phyloP scores from a whole-genome alignment of 2,113 vertebrate species.

The Seriola quinqueradiata region DNA sequence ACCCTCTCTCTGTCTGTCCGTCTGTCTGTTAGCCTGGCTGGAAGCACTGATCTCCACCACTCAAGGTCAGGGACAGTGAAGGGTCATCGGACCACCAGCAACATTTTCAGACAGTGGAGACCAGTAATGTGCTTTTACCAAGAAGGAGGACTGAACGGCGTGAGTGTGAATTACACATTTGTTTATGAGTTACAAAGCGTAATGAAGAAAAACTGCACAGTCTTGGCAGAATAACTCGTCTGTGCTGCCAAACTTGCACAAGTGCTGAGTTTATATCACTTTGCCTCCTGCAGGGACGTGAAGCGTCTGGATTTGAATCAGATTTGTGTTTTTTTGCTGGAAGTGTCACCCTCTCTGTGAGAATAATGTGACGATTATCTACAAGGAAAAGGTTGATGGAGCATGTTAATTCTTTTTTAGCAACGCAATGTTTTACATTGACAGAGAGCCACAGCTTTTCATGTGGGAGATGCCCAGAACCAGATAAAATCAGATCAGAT shows the following conservation, averaged over 20 bases:
- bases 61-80: conserved; percentile 57
- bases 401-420: background rate
- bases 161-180: conserved; percentile 2
- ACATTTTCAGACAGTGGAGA: conserved; percentile 33
- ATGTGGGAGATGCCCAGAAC: background rate
- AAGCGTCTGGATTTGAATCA: background rate
- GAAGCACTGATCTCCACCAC: conserved; percentile 21
- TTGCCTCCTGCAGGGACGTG: background rate
- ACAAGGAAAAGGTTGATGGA: conserved; percentile 7
- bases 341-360: background rate
- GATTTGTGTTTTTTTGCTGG: background rate
- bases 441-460: background rate
- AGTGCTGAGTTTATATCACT: background rate
- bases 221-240: background rate
- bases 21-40: conserved; percentile 47
- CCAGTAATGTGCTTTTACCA: background rate
- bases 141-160: background rate
- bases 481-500: background rate
- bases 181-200: background rate
- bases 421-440: background rate
- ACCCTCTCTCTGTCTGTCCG: conserved; percentile 6
- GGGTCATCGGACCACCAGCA: conserved; percentile 44
- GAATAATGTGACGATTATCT: background rate
- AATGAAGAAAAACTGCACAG: conserved; percentile 2
- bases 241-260: conserved; percentile 3